These are phyloP conservation scores for Engystomops pustulosus DNA, from an alignment of 2,113 vertebrate genomes.

Conservation along the genomic window DNA sequence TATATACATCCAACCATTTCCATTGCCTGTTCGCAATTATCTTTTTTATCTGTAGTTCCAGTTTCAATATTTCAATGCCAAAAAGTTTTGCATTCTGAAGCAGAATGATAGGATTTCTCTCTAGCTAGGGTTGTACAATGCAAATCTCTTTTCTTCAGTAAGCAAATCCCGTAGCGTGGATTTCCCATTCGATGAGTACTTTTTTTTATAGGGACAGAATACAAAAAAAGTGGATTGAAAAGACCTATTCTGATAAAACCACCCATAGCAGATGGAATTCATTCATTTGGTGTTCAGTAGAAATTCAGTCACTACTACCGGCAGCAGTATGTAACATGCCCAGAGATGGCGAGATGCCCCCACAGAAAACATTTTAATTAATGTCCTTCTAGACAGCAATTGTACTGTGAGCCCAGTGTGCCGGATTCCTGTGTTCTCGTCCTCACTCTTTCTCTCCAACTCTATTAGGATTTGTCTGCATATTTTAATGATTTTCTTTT, in stretches of 20 bases:
- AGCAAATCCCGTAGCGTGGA: slow-evolving; percentile 41
- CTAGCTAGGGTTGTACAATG: slow-evolving; percentile 27
- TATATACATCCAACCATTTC: too few species aligned
- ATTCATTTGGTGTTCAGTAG: slow-evolving; percentile 26
- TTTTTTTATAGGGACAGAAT: slow-evolving; percentile 50
- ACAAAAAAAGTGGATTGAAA: slow-evolving; percentile 15
- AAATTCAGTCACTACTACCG: neutral
- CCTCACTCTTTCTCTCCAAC: slow-evolving; percentile 44
- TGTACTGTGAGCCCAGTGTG: slow-evolving; percentile 47
- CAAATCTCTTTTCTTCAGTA: slow-evolving; percentile 42
- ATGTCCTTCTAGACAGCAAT: slow-evolving; percentile 48
- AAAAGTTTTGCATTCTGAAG: slow-evolving; percentile 24
- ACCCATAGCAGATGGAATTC: slow-evolving; percentile 57
- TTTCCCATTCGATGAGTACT: slow-evolving; percentile 51
- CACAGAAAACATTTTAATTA: slow-evolving; percentile 49
- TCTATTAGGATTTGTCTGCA: slow-evolving; percentile 51
- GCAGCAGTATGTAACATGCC: slow-evolving; percentile 41
- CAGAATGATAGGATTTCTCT: slow-evolving; percentile 11
- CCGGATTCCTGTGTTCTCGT: slow-evolving; percentile 57
- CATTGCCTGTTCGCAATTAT: too few species aligned
- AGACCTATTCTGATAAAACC: slow-evolving; percentile 54
- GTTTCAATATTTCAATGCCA: neutral
- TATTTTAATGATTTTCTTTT: slow-evolving; percentile 59
- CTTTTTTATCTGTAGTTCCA: too few species aligned
- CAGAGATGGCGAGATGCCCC: slow-evolving; percentile 50